phyloP scores from a whole-genome alignment of 2,888 invertebrate species.

The Drosophila prostipennis region DNA sequence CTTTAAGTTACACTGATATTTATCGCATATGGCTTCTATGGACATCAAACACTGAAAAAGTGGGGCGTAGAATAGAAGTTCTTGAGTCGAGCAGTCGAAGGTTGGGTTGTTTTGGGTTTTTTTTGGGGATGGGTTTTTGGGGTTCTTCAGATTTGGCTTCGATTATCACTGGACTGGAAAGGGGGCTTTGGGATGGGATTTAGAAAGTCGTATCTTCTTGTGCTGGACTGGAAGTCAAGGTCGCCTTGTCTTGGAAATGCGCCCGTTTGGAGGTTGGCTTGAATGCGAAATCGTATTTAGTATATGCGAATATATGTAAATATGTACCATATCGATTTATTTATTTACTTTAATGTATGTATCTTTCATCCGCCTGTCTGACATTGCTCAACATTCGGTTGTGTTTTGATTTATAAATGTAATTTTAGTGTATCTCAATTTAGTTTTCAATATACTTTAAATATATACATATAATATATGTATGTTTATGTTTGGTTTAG shows the following conservation, averaged over 20 bases:
- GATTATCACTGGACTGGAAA: constrained; percentile 17
- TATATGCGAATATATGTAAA: constrained; percentile 55
- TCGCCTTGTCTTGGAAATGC: constrained; percentile 21
- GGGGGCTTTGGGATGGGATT: background rate
- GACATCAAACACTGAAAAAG: constrained; percentile 45
- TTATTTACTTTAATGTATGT: constrained; percentile 45
- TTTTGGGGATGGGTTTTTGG: background rate
- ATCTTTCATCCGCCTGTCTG: constrained; percentile 23
- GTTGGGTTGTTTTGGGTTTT: background rate
- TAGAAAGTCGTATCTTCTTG: constrained; percentile 4
- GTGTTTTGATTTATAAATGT: constrained; percentile 64
- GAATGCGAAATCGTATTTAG: constrained; percentile 48
- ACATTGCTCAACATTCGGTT: constrained; percentile 34
- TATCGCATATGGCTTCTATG: constrained; percentile 42
- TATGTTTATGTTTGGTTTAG: constrained; percentile 70
- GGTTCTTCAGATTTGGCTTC: constrained; percentile 7
- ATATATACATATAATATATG: constrained; percentile 77
- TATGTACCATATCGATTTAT: constrained; percentile 53
- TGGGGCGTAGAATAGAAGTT: constrained; percentile 13
- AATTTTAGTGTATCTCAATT: constrained; percentile 61
- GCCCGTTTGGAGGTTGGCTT: constrained; percentile 39
- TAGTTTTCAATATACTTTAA: constrained; percentile 76
- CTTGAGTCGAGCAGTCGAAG: constrained; percentile 20
- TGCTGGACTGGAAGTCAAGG: constrained; percentile 42
- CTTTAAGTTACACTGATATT: constrained; percentile 47